Base-by-base conservation (phyloP, 2,888 invertebrate species). In the Trissolcus brochymenae region DNA sequence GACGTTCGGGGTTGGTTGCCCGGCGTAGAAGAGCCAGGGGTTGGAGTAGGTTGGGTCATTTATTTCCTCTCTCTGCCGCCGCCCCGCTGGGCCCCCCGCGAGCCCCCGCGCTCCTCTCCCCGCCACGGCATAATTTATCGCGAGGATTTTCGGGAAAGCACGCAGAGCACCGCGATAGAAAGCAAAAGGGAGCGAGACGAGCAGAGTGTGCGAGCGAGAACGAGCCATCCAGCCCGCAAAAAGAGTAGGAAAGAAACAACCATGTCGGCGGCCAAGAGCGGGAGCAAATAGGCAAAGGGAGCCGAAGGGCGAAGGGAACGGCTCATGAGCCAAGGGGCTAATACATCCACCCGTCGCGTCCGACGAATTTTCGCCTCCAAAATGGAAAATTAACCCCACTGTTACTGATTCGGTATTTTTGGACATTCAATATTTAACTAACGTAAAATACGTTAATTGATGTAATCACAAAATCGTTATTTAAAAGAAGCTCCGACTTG, bases 61-160 rank as follows among this genome's bases (percentile, higher is more conserved):
- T 88, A 89, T 89, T 88, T 87, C 86, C 85, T 85, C 87, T 87
- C 87, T 65, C 76, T 73, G 62, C 25, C 66, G 71, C 19, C 54
- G 16, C 54, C 54, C 86, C 66, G 41, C 41, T 35, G 86, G 11
- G 35, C n/a, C 60, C 21, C 62, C 77, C 72, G 79, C 76, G 71
- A 78, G 72, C 72, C 76, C 60, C 68, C 79, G 70, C 77, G 76
- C 76, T 60, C 80, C 80, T 25, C 82, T 80, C 86, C 67, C 68
- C 68, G 54, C 86, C 87, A 84, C 85, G 86, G 88, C 88, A 88
- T 88, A 89, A 88, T 88, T 88, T 89, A 88, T 88, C 88, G 89
- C 88, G 88, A 88, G 88, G 88, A 88, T 88, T 89, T 88, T 88
- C 88, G 85, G 88, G 87, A 88, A 88, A 89, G 88, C 87, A 87